phyloP scores from a whole-genome alignment of 2,113 vertebrate genomes.

The Chaetodon trifascialis region DNA sequence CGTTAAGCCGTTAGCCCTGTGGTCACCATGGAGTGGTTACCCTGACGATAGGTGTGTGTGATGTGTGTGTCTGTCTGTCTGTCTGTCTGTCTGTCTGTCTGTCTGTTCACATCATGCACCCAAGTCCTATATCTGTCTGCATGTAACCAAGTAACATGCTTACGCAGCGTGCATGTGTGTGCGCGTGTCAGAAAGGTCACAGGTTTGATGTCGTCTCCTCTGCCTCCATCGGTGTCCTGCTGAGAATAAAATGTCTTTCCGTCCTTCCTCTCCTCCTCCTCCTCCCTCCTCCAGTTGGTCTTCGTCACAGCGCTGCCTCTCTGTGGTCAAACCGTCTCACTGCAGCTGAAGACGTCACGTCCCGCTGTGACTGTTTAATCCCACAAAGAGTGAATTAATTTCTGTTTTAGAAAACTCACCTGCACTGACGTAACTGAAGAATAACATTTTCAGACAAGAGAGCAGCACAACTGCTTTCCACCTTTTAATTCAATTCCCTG shows the following conservation, averaged over 20 bases:
- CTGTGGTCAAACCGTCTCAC: conserved; percentile 51
- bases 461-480: neutral
- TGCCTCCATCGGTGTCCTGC: conserved; percentile 34
- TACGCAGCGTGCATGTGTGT: neutral
- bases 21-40: conserved; percentile 52
- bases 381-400: neutral
- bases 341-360: conserved; percentile 12
- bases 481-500: no score
- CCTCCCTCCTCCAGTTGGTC: neutral
- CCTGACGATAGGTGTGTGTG: conserved; percentile 29
- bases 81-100: conserved; percentile 17
- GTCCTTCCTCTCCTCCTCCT: neutral
- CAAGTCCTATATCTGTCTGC: neutral
- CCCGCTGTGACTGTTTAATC: neutral
- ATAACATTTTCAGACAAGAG: neutral
- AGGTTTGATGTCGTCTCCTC: conserved; percentile 28
- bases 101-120: neutral
- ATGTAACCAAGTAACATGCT: neutral
- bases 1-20: conserved; percentile 55
- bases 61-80: neutral
- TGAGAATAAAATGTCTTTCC: conserved; percentile 8
- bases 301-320: conserved; percentile 63
- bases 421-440: neutral
- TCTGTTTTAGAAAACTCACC: no score
- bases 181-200: conserved; percentile 31